A percentile compares a stretch with the other conserved stretches of the same genome.
Evolutionary conservation across 2,113 vertebrate genomes (phyloP).

Genomic region (Canis aureus): DNA sequence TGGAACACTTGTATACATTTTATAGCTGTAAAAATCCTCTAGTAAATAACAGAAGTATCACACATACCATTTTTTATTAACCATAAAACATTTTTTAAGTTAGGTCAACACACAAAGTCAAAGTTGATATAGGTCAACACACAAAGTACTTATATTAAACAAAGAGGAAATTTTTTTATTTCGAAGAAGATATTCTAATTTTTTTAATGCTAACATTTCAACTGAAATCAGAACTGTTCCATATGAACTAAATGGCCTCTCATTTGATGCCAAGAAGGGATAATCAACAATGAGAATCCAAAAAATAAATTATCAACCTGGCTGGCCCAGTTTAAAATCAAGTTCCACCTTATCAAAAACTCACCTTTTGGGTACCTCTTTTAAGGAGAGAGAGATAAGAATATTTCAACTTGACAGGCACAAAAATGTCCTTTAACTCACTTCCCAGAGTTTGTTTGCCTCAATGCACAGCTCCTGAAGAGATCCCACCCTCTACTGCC

Average conservation of each 20-base stretch:
- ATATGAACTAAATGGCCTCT: neutral
- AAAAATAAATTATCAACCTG: conserved; percentile 12
- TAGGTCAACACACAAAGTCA: neutral
- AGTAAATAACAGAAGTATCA: neutral
- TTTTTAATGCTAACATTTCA: conserved; percentile 2
- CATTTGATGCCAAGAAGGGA: neutral
- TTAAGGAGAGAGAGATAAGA: conserved; percentile 4
- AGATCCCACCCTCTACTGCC: neutral
- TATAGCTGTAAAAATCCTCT: neutral
- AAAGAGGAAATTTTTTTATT: neutral
- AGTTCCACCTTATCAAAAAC: conserved; percentile 19
- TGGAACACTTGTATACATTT: neutral
- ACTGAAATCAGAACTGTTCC: neutral
- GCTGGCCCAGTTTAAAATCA: neutral
- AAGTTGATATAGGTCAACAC: neutral
- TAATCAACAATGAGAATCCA: neutral
- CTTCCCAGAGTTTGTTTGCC: neutral
- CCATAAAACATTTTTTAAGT: neutral
- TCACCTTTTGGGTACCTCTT: neutral
- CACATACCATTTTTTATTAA: neutral
- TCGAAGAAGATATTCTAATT: neutral
- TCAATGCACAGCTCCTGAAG: neutral
- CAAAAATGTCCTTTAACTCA: neutral
- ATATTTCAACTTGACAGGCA: neutral
- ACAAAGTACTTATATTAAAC: conserved; percentile 1